Evolutionary conservation across 2,888 invertebrate species (phyloP), one percentile per base, ranked within the genome.

Genomic region (Leptinotarsa rubiginosa): DNA sequence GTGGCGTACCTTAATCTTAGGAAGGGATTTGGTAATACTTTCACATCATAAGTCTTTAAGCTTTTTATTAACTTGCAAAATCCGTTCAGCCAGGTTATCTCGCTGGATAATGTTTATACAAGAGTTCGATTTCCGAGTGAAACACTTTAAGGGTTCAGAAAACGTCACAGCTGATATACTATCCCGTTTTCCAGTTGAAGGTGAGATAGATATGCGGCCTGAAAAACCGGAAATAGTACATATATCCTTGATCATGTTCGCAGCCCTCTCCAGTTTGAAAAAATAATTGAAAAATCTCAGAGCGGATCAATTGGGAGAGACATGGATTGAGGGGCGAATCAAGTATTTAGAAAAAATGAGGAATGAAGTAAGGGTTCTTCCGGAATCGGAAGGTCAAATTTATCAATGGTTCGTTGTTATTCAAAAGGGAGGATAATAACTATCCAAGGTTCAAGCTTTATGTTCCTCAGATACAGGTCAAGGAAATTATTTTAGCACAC

Each of bases 1-100:
- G 47, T 76, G 73, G 74, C 64, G 70, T 22, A 59, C 31, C 12
- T 64, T 76, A 12, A 64, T 76, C 4, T 20, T 73, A 20, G 70
- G 70, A n/a, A 59, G 47, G 16, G n/a, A 67, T 16, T 4, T 73
- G 16, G 65, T 56, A 3, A 68, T 76, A 47, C 25, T 65, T 12
- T 70, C 65, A 1, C 73, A 76, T 50, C 71, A 76, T 31, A 72
- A 72, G n/a, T n/a, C n/a, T n/a, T n/a, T n/a, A n/a, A n/a, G n/a
- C n/a, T n/a, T n/a, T n/a, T n/a, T n/a, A n/a, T n/a, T n/a, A n/a
- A n/a, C n/a, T n/a, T n/a, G n/a, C n/a, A n/a, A n/a, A n/a, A n/a
- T n/a, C n/a, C n/a, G n/a, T n/a, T n/a, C n/a, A n/a, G n/a, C n/a
- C n/a, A 47, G 59, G 67, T 15, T 64, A 66, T 56, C 72, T 18